phyloP scores from a whole-genome alignment of 1,140 invertebrate species.

The Eupeodes corollae region DNA sequence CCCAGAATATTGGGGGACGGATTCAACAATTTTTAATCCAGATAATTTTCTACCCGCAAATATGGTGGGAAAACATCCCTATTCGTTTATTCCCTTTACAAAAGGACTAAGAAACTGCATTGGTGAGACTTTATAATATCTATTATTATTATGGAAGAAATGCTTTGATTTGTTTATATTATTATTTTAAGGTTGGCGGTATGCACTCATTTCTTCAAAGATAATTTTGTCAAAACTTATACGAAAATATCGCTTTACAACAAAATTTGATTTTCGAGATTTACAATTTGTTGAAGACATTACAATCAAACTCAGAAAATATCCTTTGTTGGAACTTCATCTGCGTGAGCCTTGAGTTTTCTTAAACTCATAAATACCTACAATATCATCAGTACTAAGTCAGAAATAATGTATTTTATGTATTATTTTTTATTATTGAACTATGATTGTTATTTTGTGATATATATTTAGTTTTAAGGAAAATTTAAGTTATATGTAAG shows the following conservation, averaged over 20 bases:
- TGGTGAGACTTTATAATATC: conserved; percentile 11
- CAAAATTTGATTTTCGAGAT: conserved; percentile 17
- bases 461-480: no score
- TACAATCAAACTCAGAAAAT: conserved; percentile 11
- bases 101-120: conserved; percentile 30
- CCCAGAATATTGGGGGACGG: conserved; percentile 22
- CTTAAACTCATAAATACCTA: no score
- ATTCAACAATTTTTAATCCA: conserved; percentile 28
- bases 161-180: background rate
- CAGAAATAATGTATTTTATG: no score
- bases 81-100: conserved; percentile 28
- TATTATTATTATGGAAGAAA: background rate
- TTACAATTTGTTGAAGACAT: conserved; percentile 14
- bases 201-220: conserved; percentile 15
- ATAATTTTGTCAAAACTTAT: conserved; percentile 17
- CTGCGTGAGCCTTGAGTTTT: no score
- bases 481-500: no score
- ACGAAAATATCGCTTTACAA: conserved; percentile 18
- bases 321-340: conserved; percentile 11
- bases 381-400: no score
- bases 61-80: conserved; percentile 20
- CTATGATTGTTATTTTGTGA: no score
- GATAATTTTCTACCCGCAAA: conserved; percentile 26
- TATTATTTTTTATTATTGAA: no score
- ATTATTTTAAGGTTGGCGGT: conserved; percentile 18